A percentile compares a stretch with the other conserved stretches of the same genome.
Conservation (phyloP, 2,888 invertebrate genomes). For the Plusia festucae region DNA sequence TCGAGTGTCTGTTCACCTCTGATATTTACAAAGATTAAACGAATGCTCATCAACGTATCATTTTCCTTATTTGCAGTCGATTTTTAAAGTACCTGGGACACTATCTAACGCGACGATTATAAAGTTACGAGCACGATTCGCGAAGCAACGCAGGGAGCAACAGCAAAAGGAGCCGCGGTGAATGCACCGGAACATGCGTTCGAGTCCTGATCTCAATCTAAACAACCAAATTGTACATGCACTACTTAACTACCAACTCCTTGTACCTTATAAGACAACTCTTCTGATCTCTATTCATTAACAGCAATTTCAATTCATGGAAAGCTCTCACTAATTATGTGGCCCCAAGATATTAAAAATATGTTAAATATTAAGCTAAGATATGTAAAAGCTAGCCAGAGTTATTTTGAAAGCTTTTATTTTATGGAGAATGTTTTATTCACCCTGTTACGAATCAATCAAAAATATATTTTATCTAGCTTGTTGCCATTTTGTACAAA, state of each 20-base stretch:
- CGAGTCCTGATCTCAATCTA: slow-evolving; percentile 77
- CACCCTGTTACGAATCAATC: slow-evolving; percentile 13
- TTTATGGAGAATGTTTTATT: slow-evolving; percentile 22
- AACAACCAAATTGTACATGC: slow-evolving; percentile 63
- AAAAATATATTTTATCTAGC: slow-evolving; percentile 44
- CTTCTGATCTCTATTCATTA: slow-evolving; percentile 37
- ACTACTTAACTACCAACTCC: slow-evolving; percentile 29
- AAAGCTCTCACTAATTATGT: slow-evolving; percentile 16
- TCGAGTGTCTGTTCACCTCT: background rate
- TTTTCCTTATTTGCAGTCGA: slow-evolving; percentile 90
- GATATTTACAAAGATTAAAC: background rate
- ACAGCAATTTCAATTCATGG: slow-evolving; percentile 14
- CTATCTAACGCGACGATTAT: slow-evolving; percentile 91
- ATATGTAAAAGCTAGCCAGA: slow-evolving; percentile 19
- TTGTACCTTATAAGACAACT: slow-evolving; percentile 31
- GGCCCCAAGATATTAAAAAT: slow-evolving; percentile 22
- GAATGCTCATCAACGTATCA: background rate
- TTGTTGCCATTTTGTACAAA: slow-evolving; percentile 59
- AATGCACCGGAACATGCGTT: slow-evolving; percentile 52
- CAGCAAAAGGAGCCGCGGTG: slow-evolving; percentile 83
- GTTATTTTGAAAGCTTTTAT: slow-evolving; percentile 31
- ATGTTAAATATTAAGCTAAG: slow-evolving; percentile 13
- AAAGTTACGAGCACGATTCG: slow-evolving; percentile 90
- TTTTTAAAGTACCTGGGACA: slow-evolving; percentile 95
- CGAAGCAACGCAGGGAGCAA: slow-evolving; percentile 87